Evolutionary conservation across 2,797 vertebrate genomes (phyloP), one percentile per base, ranked within the genome.

Genomic region (Centropyge bicolor): DNA sequence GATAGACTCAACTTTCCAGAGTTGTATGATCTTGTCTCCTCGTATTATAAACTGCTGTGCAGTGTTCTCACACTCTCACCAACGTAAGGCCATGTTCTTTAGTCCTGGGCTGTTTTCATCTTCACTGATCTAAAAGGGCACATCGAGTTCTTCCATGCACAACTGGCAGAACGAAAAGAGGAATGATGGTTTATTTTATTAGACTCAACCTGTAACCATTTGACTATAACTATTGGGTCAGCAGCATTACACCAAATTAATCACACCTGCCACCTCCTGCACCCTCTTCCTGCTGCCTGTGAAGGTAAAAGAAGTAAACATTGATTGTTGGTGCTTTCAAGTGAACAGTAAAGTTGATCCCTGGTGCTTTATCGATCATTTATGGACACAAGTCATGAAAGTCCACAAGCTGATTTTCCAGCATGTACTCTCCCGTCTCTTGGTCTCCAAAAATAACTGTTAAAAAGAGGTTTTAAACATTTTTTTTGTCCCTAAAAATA

Each of bases 401-500:
- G 24, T 61, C 27, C 20, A 36, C 11, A 5, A 35, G 17, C 14
- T 74, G 31, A 61, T 1, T 9, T 10, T 40, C 16, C 40, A 60
- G 14, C 11, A 7, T 61, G 14, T 49, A 22, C 24, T 56, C 43
- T 43, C 19, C 2, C 1, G 11, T 78, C 36, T 66, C 31, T 66
- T 45, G 9, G 41, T 45, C 27, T 60, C 17, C 55, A 57, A 38
- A 38, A 71, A 40, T 16, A 45, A 66, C 45, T 16, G 6, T 41
- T 10, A 6, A 54, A 19, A 65, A 17, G 41, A 56, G 16, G 27
- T 70, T 36, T 60, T 51, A n/a, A n/a, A 13, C 24, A 49, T 31
- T 40, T 16, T 55, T 66, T 17, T 61, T 56, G n/a, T 64, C 56
- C 19, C 43, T 63, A 20, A 40, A 70, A 68, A 60, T 45, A 81